phyloP scores from a whole-genome alignment of 2,797 vertebrate genomes.

The Pogonophryne albipinna region DNA sequence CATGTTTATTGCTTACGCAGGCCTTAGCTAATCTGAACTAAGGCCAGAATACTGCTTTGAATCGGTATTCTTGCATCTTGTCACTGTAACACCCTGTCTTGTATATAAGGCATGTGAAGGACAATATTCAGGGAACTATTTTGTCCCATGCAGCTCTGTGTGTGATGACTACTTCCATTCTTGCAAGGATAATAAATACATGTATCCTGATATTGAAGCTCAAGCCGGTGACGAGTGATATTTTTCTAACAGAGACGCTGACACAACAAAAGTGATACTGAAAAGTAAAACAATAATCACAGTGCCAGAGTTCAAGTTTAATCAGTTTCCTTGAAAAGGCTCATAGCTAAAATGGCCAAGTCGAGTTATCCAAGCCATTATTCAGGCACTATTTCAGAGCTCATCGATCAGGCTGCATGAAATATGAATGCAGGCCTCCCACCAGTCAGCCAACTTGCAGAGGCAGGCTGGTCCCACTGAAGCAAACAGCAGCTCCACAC shows the following conservation, averaged over 20 bases:
- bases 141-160: too few species aligned
- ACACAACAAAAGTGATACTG: not conserved
- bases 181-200: too few species aligned
- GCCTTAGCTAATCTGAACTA: too few species aligned
- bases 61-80: too few species aligned
- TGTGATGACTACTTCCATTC: too few species aligned
- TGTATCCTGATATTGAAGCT: too few species aligned
- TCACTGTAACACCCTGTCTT: too few species aligned
- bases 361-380: slow-evolving; percentile 58
- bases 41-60: too few species aligned
- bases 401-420: slow-evolving; percentile 78
- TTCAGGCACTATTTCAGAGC: slow-evolving; percentile 75
- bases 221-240: too few species aligned
- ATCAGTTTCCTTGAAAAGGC: slow-evolving; percentile 32
- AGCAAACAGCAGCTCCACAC: slow-evolving; percentile 51
- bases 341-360: slow-evolving; percentile 46
- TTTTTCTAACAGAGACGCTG: not conserved
- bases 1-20: too few species aligned
- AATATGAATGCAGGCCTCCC: slow-evolving; percentile 78
- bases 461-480: slow-evolving; percentile 58
- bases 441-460: slow-evolving; percentile 65
- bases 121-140: too few species aligned
- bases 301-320: slow-evolving; percentile 15
- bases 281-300: slow-evolving; percentile 13
- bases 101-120: too few species aligned